phyloP scores from a whole-genome alignment of 2,113 vertebrate genomes.

The Pollimyrus isidori region DNA sequence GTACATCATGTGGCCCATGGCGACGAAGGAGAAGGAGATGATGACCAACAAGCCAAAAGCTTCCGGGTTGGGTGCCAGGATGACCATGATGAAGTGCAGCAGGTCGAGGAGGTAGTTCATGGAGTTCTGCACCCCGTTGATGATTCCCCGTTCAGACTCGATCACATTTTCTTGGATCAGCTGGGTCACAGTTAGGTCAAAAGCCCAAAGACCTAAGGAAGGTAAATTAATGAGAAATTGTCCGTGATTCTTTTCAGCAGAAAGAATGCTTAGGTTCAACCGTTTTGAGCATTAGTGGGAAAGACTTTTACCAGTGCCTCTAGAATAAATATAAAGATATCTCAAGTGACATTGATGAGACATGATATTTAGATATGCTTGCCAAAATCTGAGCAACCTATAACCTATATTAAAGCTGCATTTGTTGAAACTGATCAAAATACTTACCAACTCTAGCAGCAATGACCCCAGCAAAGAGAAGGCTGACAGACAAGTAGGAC shows the following conservation, averaged over 20 bases:
- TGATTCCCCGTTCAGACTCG: conserved; percentile 90
- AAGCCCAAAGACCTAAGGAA: conserved; percentile 86
- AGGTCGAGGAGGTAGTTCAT: conserved; percentile 99
- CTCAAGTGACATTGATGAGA: neutral
- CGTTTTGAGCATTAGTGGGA: neutral
- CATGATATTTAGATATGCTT: neutral
- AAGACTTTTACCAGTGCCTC: neutral
- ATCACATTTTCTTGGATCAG: conserved; percentile 96
- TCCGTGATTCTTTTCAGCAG: no score
- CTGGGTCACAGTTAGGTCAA: conserved; percentile 96
- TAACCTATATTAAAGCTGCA: neutral
- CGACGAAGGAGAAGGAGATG: conserved; percentile 94
- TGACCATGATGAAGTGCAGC: conserved; percentile 98
- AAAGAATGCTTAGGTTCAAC: neutral
- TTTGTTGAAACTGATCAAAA: neutral
- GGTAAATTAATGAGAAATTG: neutral
- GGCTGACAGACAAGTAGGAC: conserved; percentile 84
- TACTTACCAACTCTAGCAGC: conserved; percentile 94
- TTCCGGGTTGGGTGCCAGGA: conserved; percentile 90
- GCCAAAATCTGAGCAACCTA: neutral
- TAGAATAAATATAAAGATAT: neutral
- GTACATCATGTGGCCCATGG: conserved; percentile 93
- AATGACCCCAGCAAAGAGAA: conserved; percentile 94
- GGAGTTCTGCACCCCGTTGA: conserved; percentile 98
- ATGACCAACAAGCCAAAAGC: conserved; percentile 91